phyloP scores from a whole-genome alignment of 2,888 invertebrate genomes.

The Tetramorium bicarinatum region DNA sequence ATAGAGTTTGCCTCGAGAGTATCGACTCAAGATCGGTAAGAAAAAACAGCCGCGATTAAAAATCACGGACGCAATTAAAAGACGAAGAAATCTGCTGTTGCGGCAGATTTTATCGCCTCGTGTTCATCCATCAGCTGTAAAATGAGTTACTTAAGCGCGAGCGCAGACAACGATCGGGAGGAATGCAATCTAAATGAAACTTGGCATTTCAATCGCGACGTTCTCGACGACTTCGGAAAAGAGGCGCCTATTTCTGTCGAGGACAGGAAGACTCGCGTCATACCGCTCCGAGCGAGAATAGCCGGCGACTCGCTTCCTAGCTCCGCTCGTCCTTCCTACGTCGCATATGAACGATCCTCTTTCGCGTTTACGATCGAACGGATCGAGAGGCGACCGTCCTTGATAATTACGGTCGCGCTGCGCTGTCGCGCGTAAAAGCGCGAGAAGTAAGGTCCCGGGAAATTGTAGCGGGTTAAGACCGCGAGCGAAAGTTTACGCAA shows the following conservation, averaged over 20 bases:
- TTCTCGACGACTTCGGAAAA: slow-evolving; percentile 10
- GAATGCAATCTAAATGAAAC: slow-evolving; percentile 20
- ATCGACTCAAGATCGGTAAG: not conserved
- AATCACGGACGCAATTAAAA: not conserved
- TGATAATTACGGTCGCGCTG: slow-evolving; percentile 47
- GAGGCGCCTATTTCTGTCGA: slow-evolving; percentile 26
- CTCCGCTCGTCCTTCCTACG: slow-evolving; percentile 42
- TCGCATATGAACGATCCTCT: slow-evolving; percentile 47
- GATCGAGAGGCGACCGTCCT: slow-evolving; percentile 47
- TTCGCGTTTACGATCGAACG: slow-evolving; percentile 32
- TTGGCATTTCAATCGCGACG: slow-evolving; percentile 18
- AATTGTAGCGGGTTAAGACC: slow-evolving; percentile 21
- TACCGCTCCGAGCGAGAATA: slow-evolving; percentile 26
- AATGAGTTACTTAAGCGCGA: not conserved
- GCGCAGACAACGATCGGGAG: not conserved
- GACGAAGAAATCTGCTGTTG: not conserved
- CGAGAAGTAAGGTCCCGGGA: not conserved
- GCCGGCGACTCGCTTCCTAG: slow-evolving; percentile 38
- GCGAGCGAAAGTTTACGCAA: slow-evolving; percentile 9
- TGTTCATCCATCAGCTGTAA: not conserved
- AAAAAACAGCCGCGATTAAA: not conserved
- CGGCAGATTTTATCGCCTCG: not conserved
- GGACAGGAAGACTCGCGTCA: slow-evolving; percentile 41
- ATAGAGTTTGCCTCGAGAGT: not conserved
- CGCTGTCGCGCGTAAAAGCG: slow-evolving; percentile 5